A percentile compares a stretch with the other conserved stretches of the same genome.
These are phyloP conservation scores for Helicolenus hilgendorfi DNA, from an alignment of 2,797 vertebrate species.

Conservation along the genomic window DNA sequence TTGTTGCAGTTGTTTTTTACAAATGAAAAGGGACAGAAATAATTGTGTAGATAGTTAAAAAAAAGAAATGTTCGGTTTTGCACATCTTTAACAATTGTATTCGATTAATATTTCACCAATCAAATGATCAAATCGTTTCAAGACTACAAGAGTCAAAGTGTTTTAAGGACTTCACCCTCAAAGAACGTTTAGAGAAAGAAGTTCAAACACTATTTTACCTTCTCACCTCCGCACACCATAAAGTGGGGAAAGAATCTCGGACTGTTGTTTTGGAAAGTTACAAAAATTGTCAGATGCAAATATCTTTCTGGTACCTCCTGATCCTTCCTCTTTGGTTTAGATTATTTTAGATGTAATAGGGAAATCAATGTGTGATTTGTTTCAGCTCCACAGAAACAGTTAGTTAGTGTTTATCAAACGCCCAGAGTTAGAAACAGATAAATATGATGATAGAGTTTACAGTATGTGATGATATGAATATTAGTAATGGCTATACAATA, in stretches of 20 bases:
- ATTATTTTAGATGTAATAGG: neutral
- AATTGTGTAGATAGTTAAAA: neutral
- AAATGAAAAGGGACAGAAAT: neutral
- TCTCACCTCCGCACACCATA: neutral
- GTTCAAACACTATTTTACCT: neutral
- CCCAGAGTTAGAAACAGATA: neutral
- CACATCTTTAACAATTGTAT: neutral
- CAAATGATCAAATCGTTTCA: neutral
- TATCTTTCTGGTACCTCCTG: neutral
- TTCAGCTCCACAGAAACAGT: neutral
- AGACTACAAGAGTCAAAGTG: neutral
- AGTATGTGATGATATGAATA: neutral
- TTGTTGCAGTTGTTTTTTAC: neutral
- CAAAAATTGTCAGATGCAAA: neutral
- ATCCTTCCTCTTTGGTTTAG: neutral
- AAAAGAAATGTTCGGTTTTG: neutral
- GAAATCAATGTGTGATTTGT: neutral
- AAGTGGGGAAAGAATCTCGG: neutral
- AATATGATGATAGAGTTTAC: too few relatives aligned
- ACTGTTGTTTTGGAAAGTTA: neutral
- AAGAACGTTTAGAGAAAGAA: neutral
- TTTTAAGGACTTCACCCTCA: neutral
- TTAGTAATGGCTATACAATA: neutral
- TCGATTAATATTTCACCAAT: neutral
- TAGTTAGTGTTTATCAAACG: neutral